Percentiles rank a stretch among this genome's conserved stretches.
These are phyloP conservation scores for Morus bassanus DNA, from an alignment of 2,797 vertebrate genomes.

Conservation along the genomic window DNA sequence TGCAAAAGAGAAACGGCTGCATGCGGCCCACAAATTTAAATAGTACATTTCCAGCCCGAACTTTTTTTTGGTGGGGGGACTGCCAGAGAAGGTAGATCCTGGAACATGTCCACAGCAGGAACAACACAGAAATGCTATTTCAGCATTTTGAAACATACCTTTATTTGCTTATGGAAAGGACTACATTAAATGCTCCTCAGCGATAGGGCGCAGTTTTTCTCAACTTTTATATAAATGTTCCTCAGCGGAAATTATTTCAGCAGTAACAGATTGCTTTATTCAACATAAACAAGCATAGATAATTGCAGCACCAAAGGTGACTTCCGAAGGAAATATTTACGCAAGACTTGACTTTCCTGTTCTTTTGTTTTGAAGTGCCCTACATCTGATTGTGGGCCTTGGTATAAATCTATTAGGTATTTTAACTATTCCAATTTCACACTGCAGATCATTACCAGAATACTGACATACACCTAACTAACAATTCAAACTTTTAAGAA, in stretches of 20 bases:
- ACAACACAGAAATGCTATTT: neutral
- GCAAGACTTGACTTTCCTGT: neutral
- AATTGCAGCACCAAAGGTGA: neutral
- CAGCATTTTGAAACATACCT: neutral
- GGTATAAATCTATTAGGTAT: neutral
- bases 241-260: neutral
- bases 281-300: neutral
- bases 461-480: neutral
- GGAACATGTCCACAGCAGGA: neutral
- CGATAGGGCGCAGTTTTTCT: neutral
- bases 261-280: neutral
- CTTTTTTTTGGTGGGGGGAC: neutral
- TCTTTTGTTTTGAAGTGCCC: neutral
- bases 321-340: neutral
- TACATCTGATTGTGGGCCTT: neutral
- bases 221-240: neutral
- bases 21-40: neutral
- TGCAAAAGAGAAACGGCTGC: neutral
- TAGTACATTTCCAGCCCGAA: neutral
- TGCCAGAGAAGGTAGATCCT: neutral
- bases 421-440: neutral
- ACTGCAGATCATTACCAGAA: neutral
- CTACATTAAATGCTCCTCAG: neutral
- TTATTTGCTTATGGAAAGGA: neutral
- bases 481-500: neutral